Evolutionary conservation across 2,888 invertebrate genomes (phyloP), one percentile per base, ranked within the genome.

Genomic region (Neocrepidodera transversa): DNA sequence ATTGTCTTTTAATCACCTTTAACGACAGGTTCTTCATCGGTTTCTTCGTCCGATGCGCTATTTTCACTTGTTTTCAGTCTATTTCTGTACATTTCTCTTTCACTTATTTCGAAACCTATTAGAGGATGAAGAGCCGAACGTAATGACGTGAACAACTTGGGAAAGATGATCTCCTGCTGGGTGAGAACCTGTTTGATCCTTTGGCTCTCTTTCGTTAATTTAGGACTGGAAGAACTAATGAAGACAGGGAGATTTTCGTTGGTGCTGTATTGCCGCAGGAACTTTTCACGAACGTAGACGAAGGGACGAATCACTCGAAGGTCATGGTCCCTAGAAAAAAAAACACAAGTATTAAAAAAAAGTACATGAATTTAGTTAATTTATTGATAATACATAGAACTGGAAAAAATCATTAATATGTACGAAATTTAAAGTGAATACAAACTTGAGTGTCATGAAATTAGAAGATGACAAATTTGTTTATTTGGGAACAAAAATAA

Each of bases 281-380:
- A 84, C 71, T 86, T 86, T 70, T 92, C 93, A 32, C 95, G 84
- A 8, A 93, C 92, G 81, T 92, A 93, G 8, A 93, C 89, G 74
- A 95, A 90, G 13, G 95, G 95, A 48, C 95, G 84, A 61, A 95
- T 90, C 17, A 95, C 89, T 62, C 93, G 85, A 49, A 95, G 78
- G 73, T 91, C 88, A 65, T 89, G 87, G 59, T 92, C 91, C 68
- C 93, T 91, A 81, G 1, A 80, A 79, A 56, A 50, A 57, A 62
- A 62, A 65, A n/a, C n/a, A n/a, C n/a, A n/a, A n/a, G n/a, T n/a
- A n/a, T n/a, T n/a, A n/a, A n/a, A n/a, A n/a, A n/a, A n/a, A n/a
- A n/a, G n/a, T n/a, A n/a, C n/a, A n/a, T n/a, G n/a, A n/a, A n/a
- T n/a, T n/a, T n/a, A n/a, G n/a, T n/a, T n/a, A n/a, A n/a, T n/a